Conservation (phyloP, 2,113 vertebrate genomes). For the Nibea albiflora region DNA sequence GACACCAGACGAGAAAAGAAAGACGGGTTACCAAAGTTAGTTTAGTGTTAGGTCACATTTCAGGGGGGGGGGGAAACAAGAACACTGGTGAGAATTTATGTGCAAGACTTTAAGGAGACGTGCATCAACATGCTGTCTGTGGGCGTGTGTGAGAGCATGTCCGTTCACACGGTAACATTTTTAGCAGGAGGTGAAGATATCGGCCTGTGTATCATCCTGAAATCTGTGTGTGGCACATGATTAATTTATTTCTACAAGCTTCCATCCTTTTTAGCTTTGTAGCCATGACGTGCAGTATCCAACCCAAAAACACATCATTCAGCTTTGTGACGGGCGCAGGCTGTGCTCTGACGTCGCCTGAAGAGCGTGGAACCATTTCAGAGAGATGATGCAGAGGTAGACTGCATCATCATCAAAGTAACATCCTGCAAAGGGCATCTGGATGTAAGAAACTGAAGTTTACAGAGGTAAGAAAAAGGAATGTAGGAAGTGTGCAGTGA, state of each 20-base stretch:
- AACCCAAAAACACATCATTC: not conserved
- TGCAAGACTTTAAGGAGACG: slow-evolving; percentile 39
- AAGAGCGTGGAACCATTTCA: not conserved
- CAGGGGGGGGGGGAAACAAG: not conserved
- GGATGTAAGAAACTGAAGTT: not conserved
- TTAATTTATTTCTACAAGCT: not conserved
- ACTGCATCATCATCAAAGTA: not conserved
- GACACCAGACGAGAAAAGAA: slow-evolving; percentile 21
- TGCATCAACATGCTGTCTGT: slow-evolving; percentile 69
- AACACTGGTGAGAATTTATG: slow-evolving; percentile 39
- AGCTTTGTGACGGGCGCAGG: not conserved
- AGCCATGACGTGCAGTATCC: not conserved
- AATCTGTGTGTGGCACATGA: not conserved
- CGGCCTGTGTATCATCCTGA: not conserved
- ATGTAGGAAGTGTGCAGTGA: not conserved
- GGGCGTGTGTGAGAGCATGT: slow-evolving; percentile 56
- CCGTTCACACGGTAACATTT: slow-evolving; percentile 45
- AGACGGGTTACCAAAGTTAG: slow-evolving; percentile 53
- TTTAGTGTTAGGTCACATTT: slow-evolving; percentile 43
- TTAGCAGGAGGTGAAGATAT: not conserved
- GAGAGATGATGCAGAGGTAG: not conserved
- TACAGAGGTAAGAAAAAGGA: not conserved
- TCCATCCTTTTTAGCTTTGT: not conserved
- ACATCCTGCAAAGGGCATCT: not conserved
- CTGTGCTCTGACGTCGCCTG: not conserved